Base-by-base conservation (phyloP, 2,113 vertebrate genomes). In the Accipiter virgatus region DNA sequence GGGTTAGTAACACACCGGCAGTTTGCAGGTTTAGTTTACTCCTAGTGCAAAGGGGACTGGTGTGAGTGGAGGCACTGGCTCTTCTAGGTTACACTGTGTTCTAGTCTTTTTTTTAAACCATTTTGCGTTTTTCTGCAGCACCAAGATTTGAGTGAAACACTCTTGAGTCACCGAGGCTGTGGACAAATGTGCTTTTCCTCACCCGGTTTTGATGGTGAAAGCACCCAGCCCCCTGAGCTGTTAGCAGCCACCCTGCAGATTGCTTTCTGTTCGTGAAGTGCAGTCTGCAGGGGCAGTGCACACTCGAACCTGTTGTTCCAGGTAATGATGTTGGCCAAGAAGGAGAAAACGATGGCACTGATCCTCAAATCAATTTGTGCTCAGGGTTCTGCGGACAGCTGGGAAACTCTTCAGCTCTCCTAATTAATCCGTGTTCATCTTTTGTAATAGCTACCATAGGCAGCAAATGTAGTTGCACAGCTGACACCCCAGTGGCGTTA, bases 221-320 rank as follows among this genome's bases (percentile, higher is more conserved):
- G 61, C 27, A 22, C 29, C 45, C 19, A 29, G 31, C 45, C 45
- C 19, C 14, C 5, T 4, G 1, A 27, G 36, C 36, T 3, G 0
- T 61, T 36, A 34, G 40, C 56, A 20, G 48, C 34, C 56, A 27
- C 40, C 10, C 48, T 13, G n/a, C 56, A 8, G 32, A 7, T n/a
- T 15, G 11, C 40, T 38, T 53, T 59, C 32, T 10, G 7, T 18
- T n/a, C 3, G 5, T 2, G 7, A 40, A 43, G 7, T 3, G 2
- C 16, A 1, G 13, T 26, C 65, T 45, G 45, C 21, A 26, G 58
- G 34, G 23, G 40, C 48, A 21, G 20, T 2, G 36, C 36, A 11
- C 15, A 1, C 31, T 38, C 1, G 0, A 40, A 17, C 70, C 45
- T 47, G 82, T n/a, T 27, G 8, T 61, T 67, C 59, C 45, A 9